These are phyloP conservation scores for Drosophila novamexicana DNA, from an alignment of 1,140 invertebrate species.

Conservation along the genomic window DNA sequence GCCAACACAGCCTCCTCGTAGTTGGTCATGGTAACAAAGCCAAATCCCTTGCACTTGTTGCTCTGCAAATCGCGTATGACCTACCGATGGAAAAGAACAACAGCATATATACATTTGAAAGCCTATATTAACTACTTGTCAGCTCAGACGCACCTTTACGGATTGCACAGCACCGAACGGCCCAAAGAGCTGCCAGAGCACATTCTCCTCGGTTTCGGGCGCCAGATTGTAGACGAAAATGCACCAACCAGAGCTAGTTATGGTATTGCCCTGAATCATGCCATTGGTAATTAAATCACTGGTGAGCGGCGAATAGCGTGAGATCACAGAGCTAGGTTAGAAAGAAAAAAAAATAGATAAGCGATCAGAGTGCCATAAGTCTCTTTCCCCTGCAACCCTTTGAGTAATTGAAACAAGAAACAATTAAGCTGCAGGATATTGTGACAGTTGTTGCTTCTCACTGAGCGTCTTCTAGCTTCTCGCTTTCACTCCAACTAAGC, in stretches of 20 bases:
- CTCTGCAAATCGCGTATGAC: conserved; percentile 98
- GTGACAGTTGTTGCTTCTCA: too few relatives aligned
- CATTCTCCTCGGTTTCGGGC: conserved; percentile 99
- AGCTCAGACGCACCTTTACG: conserved; percentile 89
- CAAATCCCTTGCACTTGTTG: conserved; percentile 99
- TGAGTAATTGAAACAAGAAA: too few relatives aligned
- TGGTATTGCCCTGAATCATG: conserved; percentile 92
- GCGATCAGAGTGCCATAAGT: too few relatives aligned
- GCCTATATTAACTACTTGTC: neutral
- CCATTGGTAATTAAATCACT: conserved; percentile 95
- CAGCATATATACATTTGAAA: neutral
- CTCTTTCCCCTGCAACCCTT: too few relatives aligned
- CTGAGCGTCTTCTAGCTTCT: too few relatives aligned
- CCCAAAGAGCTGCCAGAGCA: conserved; percentile 99
- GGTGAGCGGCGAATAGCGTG: conserved; percentile 96
- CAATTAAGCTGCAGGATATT: too few relatives aligned
- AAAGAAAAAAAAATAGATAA: conserved; percentile 13
- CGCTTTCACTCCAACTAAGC: too few relatives aligned
- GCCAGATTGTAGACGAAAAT: conserved; percentile 99
- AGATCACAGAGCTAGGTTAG: conserved; percentile 76
- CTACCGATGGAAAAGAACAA: conserved; percentile 31
- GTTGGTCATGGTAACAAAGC: conserved; percentile 99
- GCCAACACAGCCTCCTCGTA: conserved; percentile 99
- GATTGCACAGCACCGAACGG: conserved; percentile 99
- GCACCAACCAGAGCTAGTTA: conserved; percentile 95